A percentile compares a stretch with the other conserved stretches of the same genome.
Evolutionary conservation across 2,888 invertebrate species (phyloP).

Genomic region (Hydroisotoma schaefferi): DNA sequence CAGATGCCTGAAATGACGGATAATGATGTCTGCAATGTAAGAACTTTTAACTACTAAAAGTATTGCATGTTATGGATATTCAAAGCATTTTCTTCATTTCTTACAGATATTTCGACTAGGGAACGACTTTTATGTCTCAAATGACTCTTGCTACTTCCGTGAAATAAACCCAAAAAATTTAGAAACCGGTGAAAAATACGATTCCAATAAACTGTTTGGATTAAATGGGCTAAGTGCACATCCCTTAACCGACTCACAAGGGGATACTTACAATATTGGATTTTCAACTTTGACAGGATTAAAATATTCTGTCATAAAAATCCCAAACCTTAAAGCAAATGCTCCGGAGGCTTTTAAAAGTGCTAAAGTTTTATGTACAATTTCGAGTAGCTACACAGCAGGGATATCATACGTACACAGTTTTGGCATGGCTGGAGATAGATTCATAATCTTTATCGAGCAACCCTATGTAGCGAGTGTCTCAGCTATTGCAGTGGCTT

Average conservation of each 20-base stretch:
- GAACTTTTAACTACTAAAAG: too few species aligned
- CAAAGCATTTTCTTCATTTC: too few species aligned
- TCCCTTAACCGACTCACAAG: slow-evolving; percentile 53
- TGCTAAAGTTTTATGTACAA: slow-evolving; percentile 50
- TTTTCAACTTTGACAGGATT: slow-evolving; percentile 51
- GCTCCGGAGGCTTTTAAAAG: slow-evolving; percentile 48
- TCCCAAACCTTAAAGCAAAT: slow-evolving; percentile 48
- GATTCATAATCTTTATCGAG: slow-evolving; percentile 57
- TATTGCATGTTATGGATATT: too few species aligned
- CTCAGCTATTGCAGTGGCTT: slow-evolving; percentile 52
- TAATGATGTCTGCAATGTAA: slow-evolving; percentile 55
- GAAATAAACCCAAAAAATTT: slow-evolving; percentile 54
- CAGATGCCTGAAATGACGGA: slow-evolving; percentile 53
- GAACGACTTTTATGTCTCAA: slow-evolving; percentile 54
- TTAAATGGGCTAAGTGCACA: slow-evolving; percentile 55
- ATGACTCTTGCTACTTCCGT: slow-evolving; percentile 54
- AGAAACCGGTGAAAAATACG: slow-evolving; percentile 51
- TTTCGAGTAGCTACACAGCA: slow-evolving; percentile 51
- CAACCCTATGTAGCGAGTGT: slow-evolving; percentile 55
- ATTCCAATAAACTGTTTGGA: slow-evolving; percentile 52
- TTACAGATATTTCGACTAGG: slow-evolving; percentile 52
- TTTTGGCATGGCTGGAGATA: slow-evolving; percentile 57
- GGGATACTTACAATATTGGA: slow-evolving; percentile 55
- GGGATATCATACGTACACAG: slow-evolving; percentile 56
- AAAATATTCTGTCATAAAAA: slow-evolving; percentile 51